phyloP scores from a whole-genome alignment of 2,113 vertebrate genomes.

The Cygnus atratus region DNA sequence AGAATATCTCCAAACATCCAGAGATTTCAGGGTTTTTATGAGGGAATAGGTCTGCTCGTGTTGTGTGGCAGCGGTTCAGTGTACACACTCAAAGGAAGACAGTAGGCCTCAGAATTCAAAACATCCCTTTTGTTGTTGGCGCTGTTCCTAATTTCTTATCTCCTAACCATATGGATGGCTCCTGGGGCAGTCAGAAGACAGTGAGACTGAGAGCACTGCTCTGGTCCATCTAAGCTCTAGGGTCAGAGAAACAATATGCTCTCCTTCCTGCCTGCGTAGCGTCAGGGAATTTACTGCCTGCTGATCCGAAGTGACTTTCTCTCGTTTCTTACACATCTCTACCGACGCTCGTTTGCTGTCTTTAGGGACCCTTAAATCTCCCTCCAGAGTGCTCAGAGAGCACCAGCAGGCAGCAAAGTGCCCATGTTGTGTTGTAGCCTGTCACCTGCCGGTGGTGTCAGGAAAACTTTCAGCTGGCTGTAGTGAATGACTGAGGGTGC shows the following conservation, averaged over 20 bases:
- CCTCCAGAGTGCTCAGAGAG: neutral
- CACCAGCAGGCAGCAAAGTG: too few species aligned
- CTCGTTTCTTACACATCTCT: neutral
- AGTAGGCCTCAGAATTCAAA: slow-evolving; percentile 1
- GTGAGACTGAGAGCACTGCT: neutral
- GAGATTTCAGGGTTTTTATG: neutral
- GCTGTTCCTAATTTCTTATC: slow-evolving; percentile 9
- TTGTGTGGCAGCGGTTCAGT: neutral
- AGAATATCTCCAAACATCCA: neutral
- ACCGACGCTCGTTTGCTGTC: accelerated
- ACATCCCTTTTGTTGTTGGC: slow-evolving; percentile 31
- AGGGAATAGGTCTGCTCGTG: neutral
- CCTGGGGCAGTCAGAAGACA: neutral
- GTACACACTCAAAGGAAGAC: neutral
- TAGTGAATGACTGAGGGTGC: neutral
- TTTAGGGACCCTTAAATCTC: neutral
- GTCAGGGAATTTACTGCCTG: neutral
- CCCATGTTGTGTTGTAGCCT: neutral
- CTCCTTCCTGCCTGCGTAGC: neutral
- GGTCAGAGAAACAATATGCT: neutral
- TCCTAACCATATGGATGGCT: neutral
- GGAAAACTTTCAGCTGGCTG: neutral
- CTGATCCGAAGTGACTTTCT: neutral
- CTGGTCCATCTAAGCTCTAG: neutral
- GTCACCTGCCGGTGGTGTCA: neutral